Conservation (phyloP, 2,888 invertebrate genomes). For the Halictus quadricinctus region DNA sequence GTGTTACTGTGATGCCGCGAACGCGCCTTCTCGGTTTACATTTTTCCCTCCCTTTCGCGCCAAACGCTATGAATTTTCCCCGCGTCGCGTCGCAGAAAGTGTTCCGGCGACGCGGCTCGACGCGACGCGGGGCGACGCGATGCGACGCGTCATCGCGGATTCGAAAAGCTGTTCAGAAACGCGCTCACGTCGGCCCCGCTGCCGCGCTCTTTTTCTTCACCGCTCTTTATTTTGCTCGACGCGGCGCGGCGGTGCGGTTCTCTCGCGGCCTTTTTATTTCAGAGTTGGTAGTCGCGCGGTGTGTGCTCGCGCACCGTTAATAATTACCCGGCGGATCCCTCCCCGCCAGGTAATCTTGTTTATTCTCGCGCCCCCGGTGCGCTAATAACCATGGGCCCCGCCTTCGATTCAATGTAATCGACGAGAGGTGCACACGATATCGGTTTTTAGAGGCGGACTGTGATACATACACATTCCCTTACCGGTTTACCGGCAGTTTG, state of each 20-base stretch:
- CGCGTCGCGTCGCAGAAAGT: conserved; percentile 7
- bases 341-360: conserved; percentile 35
- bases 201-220: conserved; percentile 5
- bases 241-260: background rate
- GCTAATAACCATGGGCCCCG: conserved; percentile 20
- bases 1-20: conserved; percentile 48
- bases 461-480: conserved; percentile 6
- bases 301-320: conserved; percentile 20
- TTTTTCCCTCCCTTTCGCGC: background rate
- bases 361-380: conserved; percentile 38
- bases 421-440: conserved; percentile 19
- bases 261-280: background rate
- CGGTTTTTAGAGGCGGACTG: conserved; percentile 24
- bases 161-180: conserved; percentile 4
- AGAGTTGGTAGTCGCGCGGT: background rate
- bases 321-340: conserved; percentile 20
- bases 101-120: background rate
- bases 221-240: background rate
- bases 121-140: background rate
- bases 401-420: conserved; percentile 36
- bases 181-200: conserved; percentile 11
- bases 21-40: conserved; percentile 31
- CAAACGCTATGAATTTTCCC: conserved; percentile 29
- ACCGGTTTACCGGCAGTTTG: conserved; percentile 52
- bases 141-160: conserved; percentile 11